A percentile compares a stretch with the other conserved stretches of the same genome.
Conservation (phyloP, 2,113 vertebrate species). For the Anarhynchus alexandrinus region DNA sequence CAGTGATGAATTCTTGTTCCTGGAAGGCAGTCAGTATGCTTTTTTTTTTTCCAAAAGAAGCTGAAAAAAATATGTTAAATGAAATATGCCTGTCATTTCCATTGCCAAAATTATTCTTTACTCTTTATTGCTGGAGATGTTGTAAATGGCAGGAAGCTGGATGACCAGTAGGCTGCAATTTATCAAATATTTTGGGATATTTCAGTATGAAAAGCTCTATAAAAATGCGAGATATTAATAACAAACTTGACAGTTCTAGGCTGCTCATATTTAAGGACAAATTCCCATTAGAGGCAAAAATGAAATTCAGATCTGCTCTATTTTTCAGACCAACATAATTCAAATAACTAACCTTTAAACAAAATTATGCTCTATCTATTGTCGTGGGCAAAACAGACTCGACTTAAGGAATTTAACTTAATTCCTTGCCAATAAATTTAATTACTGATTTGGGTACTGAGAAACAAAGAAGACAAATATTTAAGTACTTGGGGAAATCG, state of each 20-base stretch:
- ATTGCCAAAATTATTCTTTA: not conserved
- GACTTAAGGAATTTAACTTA: not conserved
- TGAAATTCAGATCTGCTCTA: not conserved
- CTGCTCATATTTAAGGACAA: not conserved
- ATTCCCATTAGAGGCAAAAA: not conserved
- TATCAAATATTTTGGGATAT: not conserved
- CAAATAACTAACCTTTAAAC: not conserved
- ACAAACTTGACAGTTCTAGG: not conserved
- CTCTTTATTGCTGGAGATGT: not conserved
- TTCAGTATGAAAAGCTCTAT: not conserved
- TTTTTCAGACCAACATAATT: constrained; percentile 6
- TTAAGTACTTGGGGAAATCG: not conserved
- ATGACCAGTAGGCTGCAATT: not conserved
- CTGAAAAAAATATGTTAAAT: not conserved
- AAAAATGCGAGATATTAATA: not conserved
- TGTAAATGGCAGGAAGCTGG: not conserved
- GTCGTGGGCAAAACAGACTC: not conserved
- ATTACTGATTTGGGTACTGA: not conserved
- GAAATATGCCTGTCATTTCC: not conserved
- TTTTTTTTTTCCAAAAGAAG: not conserved
- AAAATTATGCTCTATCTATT: not conserved
- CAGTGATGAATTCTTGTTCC: not conserved
- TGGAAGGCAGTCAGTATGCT: not conserved
- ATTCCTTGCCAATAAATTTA: not conserved
- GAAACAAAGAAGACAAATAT: not conserved